phyloP scores from a whole-genome alignment of 2,888 invertebrate species.

The Microdon myrmicae region DNA sequence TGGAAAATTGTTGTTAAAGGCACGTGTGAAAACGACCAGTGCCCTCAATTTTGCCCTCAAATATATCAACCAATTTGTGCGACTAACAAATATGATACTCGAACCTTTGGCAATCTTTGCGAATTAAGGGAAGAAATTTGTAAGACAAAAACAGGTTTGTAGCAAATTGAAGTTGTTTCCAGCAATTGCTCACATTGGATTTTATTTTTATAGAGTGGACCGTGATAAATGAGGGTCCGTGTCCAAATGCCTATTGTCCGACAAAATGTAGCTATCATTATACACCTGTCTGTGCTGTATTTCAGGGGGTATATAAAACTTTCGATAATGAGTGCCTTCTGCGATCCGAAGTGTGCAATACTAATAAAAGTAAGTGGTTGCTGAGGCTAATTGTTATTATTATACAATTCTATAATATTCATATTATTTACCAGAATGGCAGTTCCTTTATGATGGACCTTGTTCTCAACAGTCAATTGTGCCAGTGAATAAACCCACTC shows the following conservation, averaged over 20 bases:
- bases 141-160: slow-evolving; percentile 18
- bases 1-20: slow-evolving; percentile 25
- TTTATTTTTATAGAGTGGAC: slow-evolving; percentile 17
- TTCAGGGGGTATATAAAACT: slow-evolving; percentile 3
- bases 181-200: too few relatives aligned
- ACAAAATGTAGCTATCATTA: background rate
- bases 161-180: background rate
- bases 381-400: background rate
- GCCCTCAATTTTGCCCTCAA: slow-evolving; percentile 18
- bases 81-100: slow-evolving; percentile 1
- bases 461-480: too few relatives aligned
- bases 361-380: slow-evolving; percentile 7
- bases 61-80: slow-evolving; percentile 27
- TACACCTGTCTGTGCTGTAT: slow-evolving; percentile 20
- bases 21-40: slow-evolving; percentile 1
- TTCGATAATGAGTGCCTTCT: slow-evolving; percentile 20
- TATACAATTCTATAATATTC: background rate
- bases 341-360: slow-evolving; percentile 13
- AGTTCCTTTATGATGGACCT: slow-evolving; percentile 3
- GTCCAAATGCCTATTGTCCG: slow-evolving; percentile 10
- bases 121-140: slow-evolving; percentile 32
- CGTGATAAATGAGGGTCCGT: slow-evolving; percentile 5
- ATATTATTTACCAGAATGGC: slow-evolving; percentile 1
- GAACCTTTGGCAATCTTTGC: slow-evolving; percentile 21
- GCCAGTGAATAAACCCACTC: too few relatives aligned